These are phyloP conservation scores for Thryonomys swinderianus DNA, from an alignment of 2,113 vertebrate genomes.

Conservation along the genomic window DNA sequence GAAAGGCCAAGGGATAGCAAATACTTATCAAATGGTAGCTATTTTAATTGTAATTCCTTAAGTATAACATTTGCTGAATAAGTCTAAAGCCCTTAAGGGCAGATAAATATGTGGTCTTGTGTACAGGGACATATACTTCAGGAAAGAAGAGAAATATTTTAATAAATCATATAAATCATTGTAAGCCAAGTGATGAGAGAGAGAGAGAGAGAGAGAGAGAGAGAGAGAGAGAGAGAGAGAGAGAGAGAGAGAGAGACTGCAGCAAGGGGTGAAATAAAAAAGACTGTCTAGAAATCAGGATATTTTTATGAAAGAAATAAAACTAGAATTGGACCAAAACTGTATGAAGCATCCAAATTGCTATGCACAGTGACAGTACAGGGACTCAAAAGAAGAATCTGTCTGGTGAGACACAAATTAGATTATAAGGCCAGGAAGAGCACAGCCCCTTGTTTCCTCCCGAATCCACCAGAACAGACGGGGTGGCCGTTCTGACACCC, in stretches of 20 bases:
- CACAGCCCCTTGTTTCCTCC: not conserved
- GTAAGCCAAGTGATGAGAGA: not conserved
- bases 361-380: not conserved
- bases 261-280: not conserved
- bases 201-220: not conserved
- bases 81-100: not conserved
- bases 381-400: not conserved
- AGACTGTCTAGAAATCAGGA: not conserved
- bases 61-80: not conserved
- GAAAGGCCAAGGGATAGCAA: not conserved
- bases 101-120: not conserved
- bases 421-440: not conserved
- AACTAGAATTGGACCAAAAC: not conserved
- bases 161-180: not conserved
- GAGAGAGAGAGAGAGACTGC: not conserved
- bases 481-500: not conserved
- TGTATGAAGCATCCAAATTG: not conserved
- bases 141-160: not conserved
- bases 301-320: not conserved
- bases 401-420: not conserved
- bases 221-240: not conserved
- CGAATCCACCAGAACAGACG: not conserved
- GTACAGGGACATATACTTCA: not conserved
- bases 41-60: slow-evolving; percentile 8
- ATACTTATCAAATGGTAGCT: not conserved